Percentiles rank a stretch among this genome's conserved stretches.
Evolutionary conservation across 2,888 invertebrate species (phyloP).

Genomic region (Rotaria magnacalcarata): DNA sequence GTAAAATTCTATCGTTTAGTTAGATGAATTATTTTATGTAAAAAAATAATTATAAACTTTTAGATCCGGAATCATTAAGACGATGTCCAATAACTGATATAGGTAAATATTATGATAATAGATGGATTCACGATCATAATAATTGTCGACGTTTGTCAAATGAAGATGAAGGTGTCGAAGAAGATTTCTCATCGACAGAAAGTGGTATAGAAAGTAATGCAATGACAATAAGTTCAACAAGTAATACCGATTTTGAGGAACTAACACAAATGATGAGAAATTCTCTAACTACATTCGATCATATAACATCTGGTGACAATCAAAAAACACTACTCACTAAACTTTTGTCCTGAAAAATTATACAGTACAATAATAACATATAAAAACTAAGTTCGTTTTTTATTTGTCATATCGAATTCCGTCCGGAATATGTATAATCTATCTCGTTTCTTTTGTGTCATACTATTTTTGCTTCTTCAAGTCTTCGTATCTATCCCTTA

Average conservation of each 20-base stretch:
- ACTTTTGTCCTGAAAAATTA: not conserved
- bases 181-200: constrained; percentile 1
- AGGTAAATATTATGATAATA: constrained; percentile 73
- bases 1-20: not conserved
- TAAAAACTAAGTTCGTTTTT: no score
- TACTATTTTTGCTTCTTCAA: not conserved
- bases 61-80: constrained; percentile 72
- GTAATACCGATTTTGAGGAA: constrained; percentile 20
- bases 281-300: not conserved
- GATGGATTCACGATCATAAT: constrained; percentile 67
- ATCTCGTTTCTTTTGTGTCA: not conserved
- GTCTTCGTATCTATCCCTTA: not conserved
- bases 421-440: not conserved
- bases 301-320: not conserved
- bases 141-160: constrained; percentile 1
- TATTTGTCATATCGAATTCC: not conserved
- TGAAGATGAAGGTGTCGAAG: constrained; percentile 35
- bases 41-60: not conserved
- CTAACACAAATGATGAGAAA: constrained; percentile 32
- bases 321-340: not conserved
- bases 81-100: constrained; percentile 65
- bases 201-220: not conserved
- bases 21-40: no score
- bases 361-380: no score
- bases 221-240: not conserved